A percentile compares a stretch with the other conserved stretches of the same genome.
Evolutionary conservation across 2,113 vertebrate genomes (phyloP).

Genomic region (Odobenus rosmarus): DNA sequence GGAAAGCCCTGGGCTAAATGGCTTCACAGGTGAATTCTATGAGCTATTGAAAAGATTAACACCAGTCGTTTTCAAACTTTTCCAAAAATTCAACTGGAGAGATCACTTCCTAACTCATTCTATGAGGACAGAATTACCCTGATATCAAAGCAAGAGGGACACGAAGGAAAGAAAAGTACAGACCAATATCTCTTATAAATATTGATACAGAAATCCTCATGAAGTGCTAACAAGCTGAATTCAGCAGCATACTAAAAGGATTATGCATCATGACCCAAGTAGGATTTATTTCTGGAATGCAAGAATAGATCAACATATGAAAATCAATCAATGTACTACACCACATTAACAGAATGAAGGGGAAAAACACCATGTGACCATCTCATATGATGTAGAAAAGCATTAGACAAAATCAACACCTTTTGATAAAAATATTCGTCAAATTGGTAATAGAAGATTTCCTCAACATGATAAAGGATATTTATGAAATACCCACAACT

Average conservation of each 20-base stretch:
- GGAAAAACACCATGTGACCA: background rate
- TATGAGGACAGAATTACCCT: background rate
- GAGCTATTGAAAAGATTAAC: background rate
- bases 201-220: background rate
- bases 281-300: background rate
- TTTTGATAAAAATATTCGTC: background rate
- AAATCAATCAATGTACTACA: background rate
- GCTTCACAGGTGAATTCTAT: background rate
- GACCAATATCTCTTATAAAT: background rate
- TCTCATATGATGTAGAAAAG: background rate
- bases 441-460: background rate
- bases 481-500: background rate
- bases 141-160: background rate
- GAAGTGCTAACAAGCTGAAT: background rate
- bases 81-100: background rate
- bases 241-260: background rate
- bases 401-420: background rate
- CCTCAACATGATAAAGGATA: background rate
- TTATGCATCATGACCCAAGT: background rate
- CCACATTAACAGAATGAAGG: background rate
- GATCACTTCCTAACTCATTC: background rate
- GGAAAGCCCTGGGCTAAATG: background rate
- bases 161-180: background rate
- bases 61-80: background rate
- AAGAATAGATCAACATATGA: background rate